Percentiles rank a stretch among this genome's conserved stretches.
Conservation (phyloP, 2,797 vertebrate species). For the Silurus aristotelis region DNA sequence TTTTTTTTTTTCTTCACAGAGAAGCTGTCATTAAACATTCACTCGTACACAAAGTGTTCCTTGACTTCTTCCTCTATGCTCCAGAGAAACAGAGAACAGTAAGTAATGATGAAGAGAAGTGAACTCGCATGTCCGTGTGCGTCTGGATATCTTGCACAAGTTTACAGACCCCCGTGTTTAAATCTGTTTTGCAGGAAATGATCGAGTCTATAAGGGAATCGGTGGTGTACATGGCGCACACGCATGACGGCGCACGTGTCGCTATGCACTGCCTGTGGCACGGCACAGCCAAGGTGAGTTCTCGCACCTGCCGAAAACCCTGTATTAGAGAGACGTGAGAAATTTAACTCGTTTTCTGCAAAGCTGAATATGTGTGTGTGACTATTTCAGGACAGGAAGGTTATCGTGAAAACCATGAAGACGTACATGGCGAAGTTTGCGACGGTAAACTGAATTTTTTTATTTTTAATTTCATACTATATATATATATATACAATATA, state of each 20-base stretch:
- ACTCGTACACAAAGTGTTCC: slow-evolving; percentile 94
- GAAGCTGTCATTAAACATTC: slow-evolving; percentile 96
- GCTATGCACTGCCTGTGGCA: slow-evolving; percentile 96
- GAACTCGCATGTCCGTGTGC: not conserved
- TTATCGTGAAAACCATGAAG: slow-evolving; percentile 97
- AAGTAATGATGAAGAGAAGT: slow-evolving; percentile 62
- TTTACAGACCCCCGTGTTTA: not conserved
- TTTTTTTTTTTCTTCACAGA: slow-evolving; percentile 65
- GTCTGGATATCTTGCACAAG: not conserved
- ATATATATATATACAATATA: too few relatives aligned
- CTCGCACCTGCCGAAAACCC: not conserved
- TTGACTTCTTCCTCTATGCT: slow-evolving; percentile 87
- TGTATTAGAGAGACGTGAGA: not conserved
- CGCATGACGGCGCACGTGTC: slow-evolving; percentile 91
- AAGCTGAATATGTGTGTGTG: not conserved
- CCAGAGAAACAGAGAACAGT: slow-evolving; percentile 86
- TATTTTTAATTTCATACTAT: not conserved
- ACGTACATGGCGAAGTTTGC: slow-evolving; percentile 91
- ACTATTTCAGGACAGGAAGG: slow-evolving; percentile 87
- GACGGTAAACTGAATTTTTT: slow-evolving; percentile 75
- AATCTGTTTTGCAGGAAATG: slow-evolving; percentile 80
- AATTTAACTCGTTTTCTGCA: not conserved
- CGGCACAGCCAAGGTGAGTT: slow-evolving; percentile 87
- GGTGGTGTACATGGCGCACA: slow-evolving; percentile 92
- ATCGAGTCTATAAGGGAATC: slow-evolving; percentile 93